Base-by-base conservation (phyloP, 2,113 vertebrate species). In the Neopipo cinnamomea region DNA sequence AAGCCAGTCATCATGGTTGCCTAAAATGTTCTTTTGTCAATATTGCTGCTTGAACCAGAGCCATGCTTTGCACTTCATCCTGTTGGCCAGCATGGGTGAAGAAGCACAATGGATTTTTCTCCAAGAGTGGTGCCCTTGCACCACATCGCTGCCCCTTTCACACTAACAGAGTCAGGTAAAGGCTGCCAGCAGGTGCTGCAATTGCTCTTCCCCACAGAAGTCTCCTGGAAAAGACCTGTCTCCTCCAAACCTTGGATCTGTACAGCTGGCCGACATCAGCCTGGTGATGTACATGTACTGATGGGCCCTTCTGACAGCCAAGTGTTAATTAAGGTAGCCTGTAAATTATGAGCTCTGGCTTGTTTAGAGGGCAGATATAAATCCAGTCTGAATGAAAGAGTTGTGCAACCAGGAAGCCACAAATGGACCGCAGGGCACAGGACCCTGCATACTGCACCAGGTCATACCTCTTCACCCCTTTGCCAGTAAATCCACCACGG, bases 171-270 rank as follows among this genome's bases (percentile, higher is more conserved):
- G 16, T 30, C 41, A 91, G 61, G 31, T 63, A 25, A 80, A 73
- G 76, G 20, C 37, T 90, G 21, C 37, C 63, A 70, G 31, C 0
- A 0, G 14, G 31, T 2, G 5, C 56, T 2, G 0, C 47, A 59
- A 42, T 27, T 72, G 9, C 20, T 21, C 6, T 59, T 8, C 8
- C 4, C 10, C 0, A 0, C 5, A 67, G 50, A 84, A 71, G 4
- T 68, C 31, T 85, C 41, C 58, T 83, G 53, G 63, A 58, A 73
- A 42, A 63, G 15, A 23, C 3, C 1, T 16, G 14, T 61, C 58
- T 82, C 49, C 50, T 66, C 31, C 31, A 91, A 76, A 68, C 5
- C 42, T 76, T 1, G 2, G 21, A 70, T 62, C 46, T 11, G 12
- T 67, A 27, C 46, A 71, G 39, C 11, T 92, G 72, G 44, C 25